Base-by-base conservation (phyloP, 1,140 invertebrate genomes). In the Lutraria rhynchaena region DNA sequence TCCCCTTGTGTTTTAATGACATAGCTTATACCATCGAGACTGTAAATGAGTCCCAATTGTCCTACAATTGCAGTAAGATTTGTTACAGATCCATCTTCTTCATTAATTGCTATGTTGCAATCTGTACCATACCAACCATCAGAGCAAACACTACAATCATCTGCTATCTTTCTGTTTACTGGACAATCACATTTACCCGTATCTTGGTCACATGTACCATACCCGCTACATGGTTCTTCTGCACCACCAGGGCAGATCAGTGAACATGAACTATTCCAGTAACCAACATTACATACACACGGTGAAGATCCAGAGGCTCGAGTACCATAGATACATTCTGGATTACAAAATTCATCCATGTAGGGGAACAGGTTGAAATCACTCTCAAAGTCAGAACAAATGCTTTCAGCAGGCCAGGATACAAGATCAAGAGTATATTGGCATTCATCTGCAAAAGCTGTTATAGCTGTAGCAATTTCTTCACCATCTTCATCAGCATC, bases 161-260 rank as follows among this genome's bases (percentile, higher is more conserved):
- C 63, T 9, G 55, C n/a, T 15, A 71, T 77, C 29, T 67, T 17
- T 24, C 65, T 73, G 58, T 83, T 82, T 27, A 87, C 19, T n/a
- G 87, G 85, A 49, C 87, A 88, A 61, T 51, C 41, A 41, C 87
- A 88, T n/a, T 22, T 29, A 17, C 87, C 87, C 2, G 67, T 85
- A 22, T n/a, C 27, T 31, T 74, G 65, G 49, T 88, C 73, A 60
- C 87, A 88, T 31, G 77, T 83, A n/a, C 83, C 87, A 37, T 73
- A 82, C 0, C 83, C 83, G 22, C 63, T 74, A 37, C 87, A 88
- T 24, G 85, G 82, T 22, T 83, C 82, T 7, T 24, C 44, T 0
- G 65, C 74, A 31, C 83, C 82, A 17, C 87, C 87, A 13, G 87
- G 87, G 69, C 87, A 88, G 35, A 76, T 55, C 55, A 75, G 17